A percentile compares a stretch with the other conserved stretches of the same genome.
phyloP scores from a whole-genome alignment of 2,797 vertebrate genomes.

The Falco rusticolus region DNA sequence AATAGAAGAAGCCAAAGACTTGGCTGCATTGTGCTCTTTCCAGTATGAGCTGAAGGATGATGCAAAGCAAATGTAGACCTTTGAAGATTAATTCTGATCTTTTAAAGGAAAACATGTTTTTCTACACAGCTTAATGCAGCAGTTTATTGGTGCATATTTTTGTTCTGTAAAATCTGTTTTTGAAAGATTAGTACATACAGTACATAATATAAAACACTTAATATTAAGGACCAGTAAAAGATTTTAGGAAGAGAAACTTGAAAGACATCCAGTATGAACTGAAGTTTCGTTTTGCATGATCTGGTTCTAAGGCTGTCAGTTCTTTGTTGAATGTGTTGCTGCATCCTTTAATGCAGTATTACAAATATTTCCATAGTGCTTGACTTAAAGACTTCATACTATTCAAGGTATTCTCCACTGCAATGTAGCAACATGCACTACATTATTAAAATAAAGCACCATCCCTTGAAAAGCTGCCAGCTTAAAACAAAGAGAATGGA shows the following conservation, averaged over 20 bases:
- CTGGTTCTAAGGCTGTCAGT: not conserved
- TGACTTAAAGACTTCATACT: not conserved
- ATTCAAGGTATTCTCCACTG: not conserved
- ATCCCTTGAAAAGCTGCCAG: not conserved
- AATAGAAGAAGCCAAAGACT: constrained; percentile 43
- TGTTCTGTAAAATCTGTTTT: not conserved
- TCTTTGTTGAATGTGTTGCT: not conserved
- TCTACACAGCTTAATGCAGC: not conserved
- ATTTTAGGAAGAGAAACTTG: not conserved
- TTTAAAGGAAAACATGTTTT: not conserved
- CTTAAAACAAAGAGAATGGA: not conserved
- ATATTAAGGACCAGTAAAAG: not conserved
- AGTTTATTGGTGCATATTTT: constrained; percentile 4
- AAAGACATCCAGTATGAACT: not conserved
- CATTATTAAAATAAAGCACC: not conserved
- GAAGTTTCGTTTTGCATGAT: not conserved
- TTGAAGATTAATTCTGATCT: not conserved
- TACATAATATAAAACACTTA: not conserved
- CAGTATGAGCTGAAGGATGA: constrained; percentile 34
- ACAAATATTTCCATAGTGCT: not conserved
- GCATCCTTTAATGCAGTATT: not conserved
- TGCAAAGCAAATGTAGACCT: constrained; percentile 49
- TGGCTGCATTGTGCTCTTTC: constrained; percentile 12
- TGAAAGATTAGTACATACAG: not conserved
- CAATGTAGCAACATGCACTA: not conserved